Conservation (phyloP, 1,140 invertebrate species). For the Heliothis subflexa region DNA sequence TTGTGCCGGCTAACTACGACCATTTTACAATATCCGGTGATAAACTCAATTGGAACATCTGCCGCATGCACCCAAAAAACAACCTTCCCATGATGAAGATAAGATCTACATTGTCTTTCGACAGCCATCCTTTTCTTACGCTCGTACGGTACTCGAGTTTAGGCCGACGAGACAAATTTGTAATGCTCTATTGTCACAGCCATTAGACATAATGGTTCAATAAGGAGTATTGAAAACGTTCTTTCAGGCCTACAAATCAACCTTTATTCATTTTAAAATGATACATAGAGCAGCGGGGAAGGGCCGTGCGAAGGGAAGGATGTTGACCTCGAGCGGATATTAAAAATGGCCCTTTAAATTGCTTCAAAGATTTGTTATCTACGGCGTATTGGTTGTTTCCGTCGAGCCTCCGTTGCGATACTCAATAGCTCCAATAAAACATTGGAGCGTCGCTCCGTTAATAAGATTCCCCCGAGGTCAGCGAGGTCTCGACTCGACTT, state of each 20-base stretch:
- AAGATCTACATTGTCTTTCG: constrained; percentile 69
- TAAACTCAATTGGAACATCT: constrained; percentile 78
- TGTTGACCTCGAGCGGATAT: constrained; percentile 80
- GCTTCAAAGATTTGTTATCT: constrained; percentile 76
- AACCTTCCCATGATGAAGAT: constrained; percentile 63
- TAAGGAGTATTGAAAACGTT: constrained; percentile 83
- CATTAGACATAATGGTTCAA: constrained; percentile 82
- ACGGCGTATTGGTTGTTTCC: constrained; percentile 74
- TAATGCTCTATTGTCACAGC: constrained; percentile 82
- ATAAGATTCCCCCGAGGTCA: constrained; percentile 62
- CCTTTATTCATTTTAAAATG: constrained; percentile 80
- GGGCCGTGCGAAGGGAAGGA: constrained; percentile 76
- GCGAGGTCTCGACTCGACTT: constrained; percentile 52
- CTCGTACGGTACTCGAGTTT: constrained; percentile 44
- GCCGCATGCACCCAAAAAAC: constrained; percentile 56
- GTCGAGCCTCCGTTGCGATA: constrained; percentile 62
- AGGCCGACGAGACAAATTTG: constrained; percentile 78
- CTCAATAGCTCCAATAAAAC: constrained; percentile 63
- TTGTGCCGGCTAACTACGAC: constrained; percentile 69
- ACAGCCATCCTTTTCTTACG: constrained; percentile 52
- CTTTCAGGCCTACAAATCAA: constrained; percentile 78
- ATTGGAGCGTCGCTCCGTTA: constrained; percentile 62
- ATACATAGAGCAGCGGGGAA: constrained; percentile 61
- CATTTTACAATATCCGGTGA: constrained; percentile 83
- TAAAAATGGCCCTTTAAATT: constrained; percentile 81